Percentiles rank a stretch among this genome's conserved stretches.
Evolutionary conservation across 1,140 invertebrate species (phyloP).

Genomic region (Andrena cerasifolii): DNA sequence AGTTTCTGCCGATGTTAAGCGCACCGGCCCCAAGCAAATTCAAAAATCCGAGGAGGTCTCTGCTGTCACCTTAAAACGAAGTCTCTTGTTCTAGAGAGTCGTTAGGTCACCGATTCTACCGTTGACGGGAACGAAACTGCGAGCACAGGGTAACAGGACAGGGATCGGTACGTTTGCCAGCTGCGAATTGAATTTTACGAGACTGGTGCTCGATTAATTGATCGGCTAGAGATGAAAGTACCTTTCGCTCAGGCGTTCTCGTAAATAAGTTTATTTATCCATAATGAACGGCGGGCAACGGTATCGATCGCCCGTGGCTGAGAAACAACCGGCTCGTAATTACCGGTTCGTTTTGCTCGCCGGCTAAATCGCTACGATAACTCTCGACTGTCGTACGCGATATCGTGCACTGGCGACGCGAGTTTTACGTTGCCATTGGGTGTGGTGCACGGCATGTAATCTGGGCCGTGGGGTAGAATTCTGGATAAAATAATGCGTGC

Average conservation of each 20-base stretch:
- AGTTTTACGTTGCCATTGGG: conserved; percentile 8
- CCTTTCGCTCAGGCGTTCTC: background rate
- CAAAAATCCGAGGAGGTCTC: too few relatives aligned
- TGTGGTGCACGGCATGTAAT: too few relatives aligned
- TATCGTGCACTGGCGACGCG: background rate
- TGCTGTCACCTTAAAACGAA: too few relatives aligned
- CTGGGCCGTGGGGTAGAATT: background rate
- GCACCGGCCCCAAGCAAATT: too few relatives aligned
- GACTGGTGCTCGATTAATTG: conserved; percentile 32
- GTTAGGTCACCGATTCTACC: background rate
- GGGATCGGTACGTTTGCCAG: background rate
- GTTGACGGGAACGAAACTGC: background rate
- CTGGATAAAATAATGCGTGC: background rate
- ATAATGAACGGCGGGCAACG: conserved; percentile 14
- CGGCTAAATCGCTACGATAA: conserved; percentile 36
- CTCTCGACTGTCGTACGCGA: conserved; percentile 37
- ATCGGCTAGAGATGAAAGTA: background rate
- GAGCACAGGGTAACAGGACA: background rate
- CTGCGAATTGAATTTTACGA: conserved; percentile 1
- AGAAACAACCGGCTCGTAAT: conserved; percentile 35
- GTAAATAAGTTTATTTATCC: conserved; percentile 41
- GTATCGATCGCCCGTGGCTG: conserved; percentile 2
- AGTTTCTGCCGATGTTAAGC: too few relatives aligned
- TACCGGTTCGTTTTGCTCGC: conserved; percentile 30
- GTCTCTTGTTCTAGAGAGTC: too few relatives aligned